Percentiles rank a stretch among this genome's conserved stretches.
Conservation (phyloP, 2,797 vertebrate genomes). For the Dallia pectoralis region DNA sequence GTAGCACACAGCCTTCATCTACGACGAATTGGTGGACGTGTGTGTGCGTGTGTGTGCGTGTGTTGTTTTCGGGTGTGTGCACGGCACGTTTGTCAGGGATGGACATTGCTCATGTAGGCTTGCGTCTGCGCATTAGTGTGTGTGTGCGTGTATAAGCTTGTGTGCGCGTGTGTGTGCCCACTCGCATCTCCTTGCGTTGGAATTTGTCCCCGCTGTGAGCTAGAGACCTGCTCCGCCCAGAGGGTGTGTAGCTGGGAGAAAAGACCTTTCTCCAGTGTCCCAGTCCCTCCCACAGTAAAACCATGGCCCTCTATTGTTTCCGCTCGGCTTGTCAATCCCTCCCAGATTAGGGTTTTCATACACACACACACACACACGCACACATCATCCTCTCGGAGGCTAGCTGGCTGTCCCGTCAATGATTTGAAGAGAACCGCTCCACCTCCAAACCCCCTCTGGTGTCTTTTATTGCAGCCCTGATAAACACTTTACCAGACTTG, state of each 20-base stretch:
- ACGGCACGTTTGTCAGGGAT: not conserved
- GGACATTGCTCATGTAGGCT: not conserved
- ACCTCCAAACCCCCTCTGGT: not conserved
- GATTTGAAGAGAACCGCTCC: not conserved
- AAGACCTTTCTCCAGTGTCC: slow-evolving; percentile 1
- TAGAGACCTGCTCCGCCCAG: not conserved
- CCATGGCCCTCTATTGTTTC: slow-evolving; percentile 12
- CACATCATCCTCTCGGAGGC: not conserved
- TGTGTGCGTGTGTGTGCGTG: slow-evolving; percentile 3
- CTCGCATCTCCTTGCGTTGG: not conserved
- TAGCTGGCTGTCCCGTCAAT: slow-evolving; percentile 10
- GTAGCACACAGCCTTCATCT: not conserved
- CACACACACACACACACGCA: not conserved
- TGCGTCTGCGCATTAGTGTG: not conserved
- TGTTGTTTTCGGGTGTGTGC: not conserved
- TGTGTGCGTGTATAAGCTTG: too few species aligned
- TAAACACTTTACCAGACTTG: slow-evolving; percentile 7
- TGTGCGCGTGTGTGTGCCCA: slow-evolving; percentile 9
- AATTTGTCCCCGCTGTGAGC: slow-evolving; percentile 6
- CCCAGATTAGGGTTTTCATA: not conserved
- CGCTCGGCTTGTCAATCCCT: slow-evolving; percentile 11
- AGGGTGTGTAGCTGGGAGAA: not conserved
- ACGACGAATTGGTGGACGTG: not conserved
- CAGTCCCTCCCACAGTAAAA: not conserved
- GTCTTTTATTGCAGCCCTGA: slow-evolving; percentile 4